Evolutionary conservation across 1,140 invertebrate species (phyloP).

Genomic region (Diachasma alloeum): DNA sequence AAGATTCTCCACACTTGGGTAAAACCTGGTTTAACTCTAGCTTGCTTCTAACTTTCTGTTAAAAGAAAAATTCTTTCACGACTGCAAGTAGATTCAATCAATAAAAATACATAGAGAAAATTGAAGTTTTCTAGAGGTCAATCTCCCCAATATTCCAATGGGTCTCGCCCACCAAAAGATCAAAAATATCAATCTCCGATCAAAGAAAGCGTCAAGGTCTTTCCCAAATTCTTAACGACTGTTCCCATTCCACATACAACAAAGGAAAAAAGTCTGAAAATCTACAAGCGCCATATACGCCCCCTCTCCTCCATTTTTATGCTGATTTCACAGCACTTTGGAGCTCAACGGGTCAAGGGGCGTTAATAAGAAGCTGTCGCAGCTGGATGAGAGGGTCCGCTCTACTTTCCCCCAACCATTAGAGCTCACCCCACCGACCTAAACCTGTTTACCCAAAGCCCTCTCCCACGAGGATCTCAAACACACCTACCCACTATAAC

Average conservation of each 20-base stretch:
- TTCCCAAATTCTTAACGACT: not conserved
- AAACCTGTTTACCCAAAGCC: not conserved
- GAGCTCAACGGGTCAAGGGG: constrained; percentile 14
- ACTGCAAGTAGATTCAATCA: too few species aligned
- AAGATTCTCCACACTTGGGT: too few species aligned
- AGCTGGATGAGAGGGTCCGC: not conserved
- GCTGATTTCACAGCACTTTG: constrained; percentile 20
- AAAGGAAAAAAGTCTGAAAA: not conserved
- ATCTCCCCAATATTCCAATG: too few species aligned
- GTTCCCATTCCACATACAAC: too few species aligned
- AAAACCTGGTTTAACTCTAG: too few species aligned
- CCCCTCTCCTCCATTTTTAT: constrained; percentile 4
- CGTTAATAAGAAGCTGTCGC: constrained; percentile 24
- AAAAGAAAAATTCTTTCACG: too few species aligned
- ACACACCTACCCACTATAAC: not conserved
- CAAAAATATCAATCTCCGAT: too few species aligned
- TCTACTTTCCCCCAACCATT: constrained; percentile 1
- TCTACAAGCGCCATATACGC: constrained; percentile 22
- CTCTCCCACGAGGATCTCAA: not conserved
- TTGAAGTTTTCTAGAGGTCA: too few species aligned
- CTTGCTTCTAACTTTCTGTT: too few species aligned
- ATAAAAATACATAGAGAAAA: too few species aligned
- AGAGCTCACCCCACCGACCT: not conserved
- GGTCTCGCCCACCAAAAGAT: too few species aligned
- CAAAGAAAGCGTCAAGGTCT: not conserved